Base-by-base conservation (phyloP, 2,113 vertebrate genomes). In the Nesoenas mayeri region DNA sequence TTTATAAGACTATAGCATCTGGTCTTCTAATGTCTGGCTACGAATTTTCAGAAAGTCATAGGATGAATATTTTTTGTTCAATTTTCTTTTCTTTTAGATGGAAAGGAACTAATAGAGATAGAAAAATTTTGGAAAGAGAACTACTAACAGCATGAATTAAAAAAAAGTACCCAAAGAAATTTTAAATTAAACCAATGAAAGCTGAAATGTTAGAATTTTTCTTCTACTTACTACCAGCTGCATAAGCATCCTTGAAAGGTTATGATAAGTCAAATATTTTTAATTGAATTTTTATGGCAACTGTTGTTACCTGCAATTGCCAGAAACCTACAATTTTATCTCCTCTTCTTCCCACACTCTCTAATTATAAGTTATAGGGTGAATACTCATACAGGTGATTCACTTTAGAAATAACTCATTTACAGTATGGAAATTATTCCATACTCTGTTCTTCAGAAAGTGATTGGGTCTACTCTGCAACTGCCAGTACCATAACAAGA, bases 1-100 rank as follows among this genome's bases (percentile, higher is more conserved):
- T 96, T 98, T 97, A 97, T 96, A 95, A 94, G 94, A 93, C 91
- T 51, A 67, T 42, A 97, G 97, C 98, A 98, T 98, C 97, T 98
- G 98, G 96, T 70, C 95, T 93, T 92, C 91, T 87, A 96, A 81
- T 74, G 78, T 93, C 94, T 93, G 92, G 50, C 77, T 90, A 93
- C 9, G 3, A 91, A 92, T 96, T 94, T 94, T 93, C 95, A 91
- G 79, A 57, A 84, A 93, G 58, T 32, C 61, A 70, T 47, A 40
- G 56, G 67, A 40, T 51, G 67, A 89, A 58, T 74, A 73, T 31
- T 73, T 85, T 70, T 70, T 73, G 17, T 61, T 79, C 18, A 11
- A 32, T 92, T 85, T 86, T 91, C 10, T 65, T 65, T 69, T 89
- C 13, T 71, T 56, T 85, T 69, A 48, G 31, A 51, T 53, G 21